Conservation (phyloP, 2,888 invertebrate species). For the Caradrina kadenii region DNA sequence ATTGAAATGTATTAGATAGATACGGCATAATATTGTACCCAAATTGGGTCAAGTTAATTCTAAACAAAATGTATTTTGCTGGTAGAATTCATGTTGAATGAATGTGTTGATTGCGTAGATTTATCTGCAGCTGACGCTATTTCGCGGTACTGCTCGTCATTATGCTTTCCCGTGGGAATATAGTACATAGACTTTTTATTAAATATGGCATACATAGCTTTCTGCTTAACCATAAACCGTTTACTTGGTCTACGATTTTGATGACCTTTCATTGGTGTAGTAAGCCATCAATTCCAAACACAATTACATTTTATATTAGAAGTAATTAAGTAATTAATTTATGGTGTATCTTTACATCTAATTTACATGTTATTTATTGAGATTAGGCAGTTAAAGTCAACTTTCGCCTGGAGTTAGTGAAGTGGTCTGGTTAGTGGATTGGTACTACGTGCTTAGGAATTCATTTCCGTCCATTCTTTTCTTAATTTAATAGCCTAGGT, state of each 20-base stretch:
- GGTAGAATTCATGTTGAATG: slow-evolving; percentile 45
- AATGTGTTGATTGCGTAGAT: slow-evolving; percentile 45
- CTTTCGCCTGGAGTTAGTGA: slow-evolving; percentile 31
- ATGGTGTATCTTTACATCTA: not conserved
- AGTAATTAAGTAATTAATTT: slow-evolving; percentile 15
- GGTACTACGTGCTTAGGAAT: slow-evolving; percentile 27
- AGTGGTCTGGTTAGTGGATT: slow-evolving; percentile 30
- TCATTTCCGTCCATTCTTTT: slow-evolving; percentile 59
- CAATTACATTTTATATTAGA: slow-evolving; percentile 2
- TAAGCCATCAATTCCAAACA: slow-evolving; percentile 10
- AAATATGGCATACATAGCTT: not conserved
- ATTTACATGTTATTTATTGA: slow-evolving; percentile 29
- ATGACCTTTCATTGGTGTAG: not conserved
- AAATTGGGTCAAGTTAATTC: slow-evolving; percentile 62
- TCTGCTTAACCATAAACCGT: not conserved
- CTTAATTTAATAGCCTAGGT: slow-evolving; percentile 41
- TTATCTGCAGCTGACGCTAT: slow-evolving; percentile 34
- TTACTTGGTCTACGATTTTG: not conserved
- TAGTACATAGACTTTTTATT: not conserved
- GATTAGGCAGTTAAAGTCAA: slow-evolving; percentile 15
- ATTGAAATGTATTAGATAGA: slow-evolving; percentile 52
- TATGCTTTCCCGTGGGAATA: slow-evolving; percentile 44
- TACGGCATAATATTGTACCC: slow-evolving; percentile 30
- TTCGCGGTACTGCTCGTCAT: slow-evolving; percentile 12
- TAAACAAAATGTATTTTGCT: slow-evolving; percentile 42